phyloP scores from a whole-genome alignment of 2,888 invertebrate genomes.

The Lacanobia wlatinum region DNA sequence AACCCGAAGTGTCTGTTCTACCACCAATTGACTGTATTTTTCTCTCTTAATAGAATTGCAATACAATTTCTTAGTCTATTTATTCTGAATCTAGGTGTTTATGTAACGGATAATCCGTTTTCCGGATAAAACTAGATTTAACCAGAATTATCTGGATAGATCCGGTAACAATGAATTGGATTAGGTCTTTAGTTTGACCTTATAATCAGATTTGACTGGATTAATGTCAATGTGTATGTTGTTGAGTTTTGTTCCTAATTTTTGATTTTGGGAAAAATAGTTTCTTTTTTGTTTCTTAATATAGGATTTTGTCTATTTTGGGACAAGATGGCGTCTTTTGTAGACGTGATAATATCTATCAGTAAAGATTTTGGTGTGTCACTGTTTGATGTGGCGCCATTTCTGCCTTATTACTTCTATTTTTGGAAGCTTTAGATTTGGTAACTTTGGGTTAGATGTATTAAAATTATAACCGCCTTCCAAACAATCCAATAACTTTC shows the following conservation, averaged over 20 bases:
- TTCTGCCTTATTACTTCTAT: neutral
- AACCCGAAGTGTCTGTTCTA: conserved; percentile 19
- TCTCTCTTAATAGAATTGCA: conserved; percentile 38
- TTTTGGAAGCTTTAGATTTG: neutral
- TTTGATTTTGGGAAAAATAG: neutral
- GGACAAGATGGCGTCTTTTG: neutral
- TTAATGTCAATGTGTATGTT: conserved; percentile 7
- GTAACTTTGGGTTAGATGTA: conserved; percentile 21
- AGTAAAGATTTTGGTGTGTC: neutral
- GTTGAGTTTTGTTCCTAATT: neutral
- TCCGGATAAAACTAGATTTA: conserved; percentile 28
- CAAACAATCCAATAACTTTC: too few species aligned
- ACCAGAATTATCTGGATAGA: conserved; percentile 25
- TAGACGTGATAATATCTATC: neutral
- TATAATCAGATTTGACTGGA: conserved; percentile 13
- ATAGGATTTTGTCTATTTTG: neutral
- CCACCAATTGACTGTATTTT: conserved; percentile 16
- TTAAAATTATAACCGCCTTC: neutral
- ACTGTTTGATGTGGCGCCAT: neutral
- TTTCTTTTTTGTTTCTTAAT: neutral
- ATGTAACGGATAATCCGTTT: conserved; percentile 31
- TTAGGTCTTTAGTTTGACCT: conserved; percentile 22
- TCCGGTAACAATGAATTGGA: conserved; percentile 25
- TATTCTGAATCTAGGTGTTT: conserved; percentile 32
- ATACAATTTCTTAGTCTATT: conserved; percentile 37